A percentile compares a stretch with the other conserved stretches of the same genome.
These are phyloP conservation scores for Meliscaeva auricollis DNA, from an alignment of 2,888 invertebrate genomes.

Conservation along the genomic window DNA sequence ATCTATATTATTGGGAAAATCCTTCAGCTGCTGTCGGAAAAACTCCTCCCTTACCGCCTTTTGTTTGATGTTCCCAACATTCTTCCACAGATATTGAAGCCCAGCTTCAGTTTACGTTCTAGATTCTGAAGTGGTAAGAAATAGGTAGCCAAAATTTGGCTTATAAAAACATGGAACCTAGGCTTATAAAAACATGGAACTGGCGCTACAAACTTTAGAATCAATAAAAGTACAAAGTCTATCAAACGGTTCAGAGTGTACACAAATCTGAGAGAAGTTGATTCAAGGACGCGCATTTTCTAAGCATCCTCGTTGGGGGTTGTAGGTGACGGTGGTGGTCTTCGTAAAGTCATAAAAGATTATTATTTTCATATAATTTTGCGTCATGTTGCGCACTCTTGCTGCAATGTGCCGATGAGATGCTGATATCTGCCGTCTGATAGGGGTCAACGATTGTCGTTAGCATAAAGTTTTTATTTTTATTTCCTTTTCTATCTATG, in stretches of 20 bases:
- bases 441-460: conserved; percentile 69
- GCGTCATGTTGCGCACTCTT: conserved; percentile 5
- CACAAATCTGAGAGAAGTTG: neutral
- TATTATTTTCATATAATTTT: conserved; percentile 60
- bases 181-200: too few species aligned
- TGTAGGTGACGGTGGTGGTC: neutral
- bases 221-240: neutral
- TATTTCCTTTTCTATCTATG: conserved; percentile 25
- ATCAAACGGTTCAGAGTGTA: conserved; percentile 5
- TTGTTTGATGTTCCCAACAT: too few species aligned
- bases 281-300: conserved; percentile 42
- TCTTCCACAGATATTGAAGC: too few species aligned
- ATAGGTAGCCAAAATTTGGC: too few species aligned
- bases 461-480: conserved; percentile 32
- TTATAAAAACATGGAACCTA: too few species aligned
- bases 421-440: conserved; percentile 42
- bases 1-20: too few species aligned
- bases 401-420: conserved; percentile 33
- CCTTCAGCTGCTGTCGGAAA: too few species aligned
- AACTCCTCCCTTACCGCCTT: too few species aligned
- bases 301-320: conserved; percentile 13
- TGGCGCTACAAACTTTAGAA: too few species aligned
- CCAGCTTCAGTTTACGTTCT: too few species aligned
- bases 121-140: too few species aligned
- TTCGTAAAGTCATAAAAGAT: conserved; percentile 48